phyloP scores from a whole-genome alignment of 1,140 invertebrate species.

The Aphelinus atriplicis region DNA sequence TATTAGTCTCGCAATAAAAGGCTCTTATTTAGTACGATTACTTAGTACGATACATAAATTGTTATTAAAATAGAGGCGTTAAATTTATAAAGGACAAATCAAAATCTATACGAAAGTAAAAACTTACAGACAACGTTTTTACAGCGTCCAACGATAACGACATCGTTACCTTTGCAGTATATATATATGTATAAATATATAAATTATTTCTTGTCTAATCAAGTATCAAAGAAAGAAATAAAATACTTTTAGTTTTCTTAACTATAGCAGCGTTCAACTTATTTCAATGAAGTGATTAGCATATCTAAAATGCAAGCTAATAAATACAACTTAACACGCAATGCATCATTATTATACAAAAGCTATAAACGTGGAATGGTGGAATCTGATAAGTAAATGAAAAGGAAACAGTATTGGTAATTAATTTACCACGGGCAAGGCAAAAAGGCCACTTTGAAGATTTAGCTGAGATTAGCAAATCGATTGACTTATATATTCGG shows the following conservation, averaged over 20 bases:
- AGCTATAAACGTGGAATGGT: constrained; percentile 30
- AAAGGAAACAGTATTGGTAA: constrained; percentile 28
- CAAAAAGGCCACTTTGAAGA: constrained; percentile 39
- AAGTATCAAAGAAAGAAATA: constrained; percentile 24
- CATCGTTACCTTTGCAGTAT: constrained; percentile 19
- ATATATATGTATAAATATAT: constrained; percentile 2
- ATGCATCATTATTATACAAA: constrained; percentile 32
- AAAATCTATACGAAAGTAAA: constrained; percentile 43
- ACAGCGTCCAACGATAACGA: constrained; percentile 33
- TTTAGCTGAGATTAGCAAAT: constrained; percentile 24
- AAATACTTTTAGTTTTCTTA: constrained; percentile 32
- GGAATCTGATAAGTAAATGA: constrained; percentile 8
- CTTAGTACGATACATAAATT: constrained; percentile 29
- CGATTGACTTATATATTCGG: not conserved
- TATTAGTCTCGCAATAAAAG: constrained; percentile 32
- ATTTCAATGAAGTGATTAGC: constrained; percentile 24
- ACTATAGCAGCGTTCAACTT: constrained; percentile 31
- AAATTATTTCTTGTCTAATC: constrained; percentile 20
- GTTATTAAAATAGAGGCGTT: constrained; percentile 35
- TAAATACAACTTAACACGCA: constrained; percentile 39
- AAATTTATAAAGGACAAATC: constrained; percentile 32
- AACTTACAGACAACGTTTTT: constrained; percentile 47
- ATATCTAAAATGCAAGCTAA: constrained; percentile 34
- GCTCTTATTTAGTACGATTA: constrained; percentile 31
- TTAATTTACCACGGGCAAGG: constrained; percentile 22